Evolutionary conservation across 2,888 invertebrate genomes (phyloP), one percentile per base, ranked within the genome.

Genomic region (Mythimna pallens): DNA sequence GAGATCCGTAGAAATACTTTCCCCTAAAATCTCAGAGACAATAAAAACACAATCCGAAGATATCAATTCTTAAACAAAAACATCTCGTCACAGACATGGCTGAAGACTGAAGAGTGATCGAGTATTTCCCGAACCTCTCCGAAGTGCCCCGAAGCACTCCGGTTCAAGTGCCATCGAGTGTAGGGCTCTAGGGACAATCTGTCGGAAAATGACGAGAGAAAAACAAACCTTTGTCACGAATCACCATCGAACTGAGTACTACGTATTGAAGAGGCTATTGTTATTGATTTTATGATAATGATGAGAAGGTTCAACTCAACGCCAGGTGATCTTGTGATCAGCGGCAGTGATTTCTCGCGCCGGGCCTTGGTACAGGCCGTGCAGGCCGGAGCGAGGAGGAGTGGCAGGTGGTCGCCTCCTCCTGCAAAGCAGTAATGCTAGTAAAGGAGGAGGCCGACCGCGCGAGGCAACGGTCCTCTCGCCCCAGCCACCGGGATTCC

Each of bases 171-270:
- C 83, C 86, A 85, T 90, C 89, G 82, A 86, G 85, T 79, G 81
- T 80, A 84, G 84, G 52, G 76, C 88, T 86, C 91, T 86, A 70
- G 84, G 86, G 87, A 91, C 84, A 88, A 92, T 92, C 93, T 91
- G 92, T 89, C 80, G 91, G 94, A 92, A 93, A 93, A 92, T 91
- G 89, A 92, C 90, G 88, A 92, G 93, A 92, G 93, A 93, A 92
- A 93, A 94, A 93, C 93, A 94, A 93, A 92, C 90, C 86, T 87
- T 89, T 84, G 86, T 86, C 83, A 83, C 87, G 85, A 84, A 82
- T 81, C 75, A 79, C 81, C 80, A 90, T 90, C 85, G 89, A 86
- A 84, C 65, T 78, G 67, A 52, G 10, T 65, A 82, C 78, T 89
- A 78, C 86, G 80, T 90, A 58, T 84, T 0, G 65, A 20, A 4